These are phyloP conservation scores for Dasysyrphus tricinctus DNA, from an alignment of 2,888 invertebrate genomes.

Conservation along the genomic window DNA sequence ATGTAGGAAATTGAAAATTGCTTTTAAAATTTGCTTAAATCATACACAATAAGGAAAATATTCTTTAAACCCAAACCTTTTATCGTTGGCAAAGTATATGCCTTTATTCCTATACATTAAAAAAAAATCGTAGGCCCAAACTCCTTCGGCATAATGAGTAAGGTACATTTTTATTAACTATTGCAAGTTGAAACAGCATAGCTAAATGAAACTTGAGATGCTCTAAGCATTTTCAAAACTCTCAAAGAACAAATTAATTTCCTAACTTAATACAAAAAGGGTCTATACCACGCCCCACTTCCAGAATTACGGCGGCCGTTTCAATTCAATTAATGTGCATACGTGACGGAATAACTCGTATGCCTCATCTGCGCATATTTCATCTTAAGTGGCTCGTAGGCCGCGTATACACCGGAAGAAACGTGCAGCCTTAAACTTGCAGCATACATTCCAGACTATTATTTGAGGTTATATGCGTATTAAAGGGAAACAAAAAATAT, in stretches of 20 bases:
- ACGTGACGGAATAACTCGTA: conserved; percentile 72
- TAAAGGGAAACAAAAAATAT: conserved; percentile 51
- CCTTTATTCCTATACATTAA: no score
- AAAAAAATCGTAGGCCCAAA: not conserved
- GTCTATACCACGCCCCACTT: not conserved
- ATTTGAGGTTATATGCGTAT: conserved; percentile 75
- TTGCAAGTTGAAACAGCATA: not conserved
- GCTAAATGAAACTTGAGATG: conserved; percentile 34
- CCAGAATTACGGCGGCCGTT: conserved; percentile 41
- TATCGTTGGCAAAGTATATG: not conserved
- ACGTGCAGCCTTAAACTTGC: conserved; percentile 37
- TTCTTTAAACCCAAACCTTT: not conserved
- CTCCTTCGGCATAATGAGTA: not conserved
- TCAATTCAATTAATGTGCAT: conserved; percentile 75
- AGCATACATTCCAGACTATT: conserved; percentile 50
- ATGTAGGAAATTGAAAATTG: no score
- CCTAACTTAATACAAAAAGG: conserved; percentile 37
- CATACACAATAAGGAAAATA: no score
- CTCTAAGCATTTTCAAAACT: conserved; percentile 58
- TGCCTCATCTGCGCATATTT: conserved; percentile 68
- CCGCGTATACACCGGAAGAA: conserved; percentile 37
- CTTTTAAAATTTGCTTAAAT: no score
- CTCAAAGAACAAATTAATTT: conserved; percentile 44
- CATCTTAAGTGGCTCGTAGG: conserved; percentile 65
- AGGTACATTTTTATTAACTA: conserved; percentile 3